Percentiles rank a stretch among this genome's conserved stretches.
These are phyloP conservation scores for Copidosoma floridanum DNA, from an alignment of 1,140 invertebrate genomes.

Conservation along the genomic window DNA sequence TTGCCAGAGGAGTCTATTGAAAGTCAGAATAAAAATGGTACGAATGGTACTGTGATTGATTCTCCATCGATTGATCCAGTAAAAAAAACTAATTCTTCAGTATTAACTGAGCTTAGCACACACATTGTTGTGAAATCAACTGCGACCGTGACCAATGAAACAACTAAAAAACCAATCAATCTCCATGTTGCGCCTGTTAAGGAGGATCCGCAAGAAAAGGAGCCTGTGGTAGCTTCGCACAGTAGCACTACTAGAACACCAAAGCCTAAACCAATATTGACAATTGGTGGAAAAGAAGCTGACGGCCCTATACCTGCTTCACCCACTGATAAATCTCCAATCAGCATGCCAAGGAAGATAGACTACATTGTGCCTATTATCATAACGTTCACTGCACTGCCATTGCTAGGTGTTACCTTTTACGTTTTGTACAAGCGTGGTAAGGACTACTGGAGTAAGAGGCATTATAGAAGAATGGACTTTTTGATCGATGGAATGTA, in stretches of 20 bases:
- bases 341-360: slow-evolving; percentile 49
- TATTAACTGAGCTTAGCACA: neutral
- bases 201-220: neutral
- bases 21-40: neutral
- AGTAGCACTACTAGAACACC: slow-evolving; percentile 32
- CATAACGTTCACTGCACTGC: slow-evolving; percentile 64
- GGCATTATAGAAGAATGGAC: slow-evolving; percentile 77
- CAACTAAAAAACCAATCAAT: neutral
- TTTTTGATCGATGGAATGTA: slow-evolving; percentile 80
- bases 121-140: neutral
- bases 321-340: slow-evolving; percentile 31
- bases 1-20: neutral
- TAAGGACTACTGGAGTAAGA: slow-evolving; percentile 72
- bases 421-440: slow-evolving; percentile 65
- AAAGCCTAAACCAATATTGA: slow-evolving; percentile 49
- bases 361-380: slow-evolving; percentile 67
- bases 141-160: neutral
- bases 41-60: neutral
- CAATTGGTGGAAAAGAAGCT: slow-evolving; percentile 39
- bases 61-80: neutral
- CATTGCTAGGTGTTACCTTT: slow-evolving; percentile 62
- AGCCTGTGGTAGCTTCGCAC: neutral
- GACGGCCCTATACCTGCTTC: slow-evolving; percentile 42
- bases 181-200: slow-evolving; percentile 1
- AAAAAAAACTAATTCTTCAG: neutral